phyloP scores from a whole-genome alignment of 1,140 invertebrate genomes.

The Drosophila burlai region DNA sequence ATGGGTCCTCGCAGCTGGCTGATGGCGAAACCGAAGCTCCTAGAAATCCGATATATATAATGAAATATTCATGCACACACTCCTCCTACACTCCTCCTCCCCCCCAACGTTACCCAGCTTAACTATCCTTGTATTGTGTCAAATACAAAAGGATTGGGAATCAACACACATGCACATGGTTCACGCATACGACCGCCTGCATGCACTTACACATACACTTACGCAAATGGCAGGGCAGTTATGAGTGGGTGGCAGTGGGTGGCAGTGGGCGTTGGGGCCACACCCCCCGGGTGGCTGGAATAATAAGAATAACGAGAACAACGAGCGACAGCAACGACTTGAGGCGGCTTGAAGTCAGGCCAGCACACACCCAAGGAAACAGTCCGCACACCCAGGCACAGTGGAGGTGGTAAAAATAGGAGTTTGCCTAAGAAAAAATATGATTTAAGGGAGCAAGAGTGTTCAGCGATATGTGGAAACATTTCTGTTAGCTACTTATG shows the following conservation, averaged over 20 bases:
- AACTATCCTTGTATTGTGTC: slow-evolving; percentile 60
- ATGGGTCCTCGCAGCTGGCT: slow-evolving; percentile 56
- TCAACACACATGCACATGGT: slow-evolving; percentile 30
- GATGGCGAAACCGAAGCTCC: slow-evolving; percentile 43
- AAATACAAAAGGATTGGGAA: slow-evolving; percentile 79
- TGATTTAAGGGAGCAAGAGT: background rate
- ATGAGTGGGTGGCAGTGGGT: slow-evolving; percentile 15
- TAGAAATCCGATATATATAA: slow-evolving; percentile 78
- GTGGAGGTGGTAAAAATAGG: background rate
- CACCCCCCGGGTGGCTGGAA: slow-evolving; percentile 35
- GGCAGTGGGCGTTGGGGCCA: background rate
- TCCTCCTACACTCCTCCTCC: slow-evolving; percentile 2
- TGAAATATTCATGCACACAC: slow-evolving; percentile 73
- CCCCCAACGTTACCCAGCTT: background rate
- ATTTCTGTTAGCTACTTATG: background rate
- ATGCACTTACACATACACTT: slow-evolving; percentile 52
- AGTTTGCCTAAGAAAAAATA: background rate
- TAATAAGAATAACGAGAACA: slow-evolving; percentile 77
- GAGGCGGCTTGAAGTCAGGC: slow-evolving; percentile 57
- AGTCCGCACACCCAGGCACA: background rate
- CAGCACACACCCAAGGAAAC: slow-evolving; percentile 17
- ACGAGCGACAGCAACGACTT: slow-evolving; percentile 69
- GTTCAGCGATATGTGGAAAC: background rate
- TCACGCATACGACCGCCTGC: slow-evolving; percentile 9
- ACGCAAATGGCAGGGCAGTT: slow-evolving; percentile 57